Base-by-base conservation (phyloP, 2,113 vertebrate species). In the Malurus alboscapulatus region DNA sequence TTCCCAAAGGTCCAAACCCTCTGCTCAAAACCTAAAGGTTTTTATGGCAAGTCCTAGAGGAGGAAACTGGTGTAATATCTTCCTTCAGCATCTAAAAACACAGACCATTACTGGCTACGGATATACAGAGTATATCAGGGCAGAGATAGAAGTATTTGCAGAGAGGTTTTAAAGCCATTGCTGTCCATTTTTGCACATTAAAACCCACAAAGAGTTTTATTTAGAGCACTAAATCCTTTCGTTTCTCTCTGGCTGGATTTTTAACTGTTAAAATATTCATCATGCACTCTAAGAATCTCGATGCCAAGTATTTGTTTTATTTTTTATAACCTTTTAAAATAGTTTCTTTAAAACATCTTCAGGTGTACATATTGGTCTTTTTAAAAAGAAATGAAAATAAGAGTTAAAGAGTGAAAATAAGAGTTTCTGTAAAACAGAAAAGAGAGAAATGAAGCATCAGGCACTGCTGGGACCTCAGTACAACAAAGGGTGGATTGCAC, bases 211-310 rank as follows among this genome's bases (percentile, higher is more conserved):
- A 95, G 92, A 95, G 95, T 98, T 98, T 97, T 96, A 97, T 97
- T 98, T 97, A 95, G 97, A 96, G 90, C 96, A 97, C 92, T 97
- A 98, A 98, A 97, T 97, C 97, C 96, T 97, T 96, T 97, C 97
- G 84, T 95, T 96, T 96, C 97, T 97, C 97, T 93, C 95, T 92
- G 91, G 86, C 92, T 96, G 96, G 97, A 96, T 97, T 97, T 98
- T 98, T 98, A 97, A 96, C 98, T 98, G 96, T 98, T 98, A 97
- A 98, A 98, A 98, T 98, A 98, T 98, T 98, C 97, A 98, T 98
- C 97, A 98, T 94, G 93, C 92, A 92, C 96, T 98, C 96, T 95
- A 97, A 97, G 96, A 96, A 96, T 88, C 95, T 97, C 2, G 18
- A 93, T 94, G 96, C 93, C 96, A 96, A 97, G 95, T 94, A 92